Percentiles rank a stretch among this genome's conserved stretches.
Conservation (phyloP, 2,113 vertebrate species). For the Pseudorhombus dupliciocellatus region DNA sequence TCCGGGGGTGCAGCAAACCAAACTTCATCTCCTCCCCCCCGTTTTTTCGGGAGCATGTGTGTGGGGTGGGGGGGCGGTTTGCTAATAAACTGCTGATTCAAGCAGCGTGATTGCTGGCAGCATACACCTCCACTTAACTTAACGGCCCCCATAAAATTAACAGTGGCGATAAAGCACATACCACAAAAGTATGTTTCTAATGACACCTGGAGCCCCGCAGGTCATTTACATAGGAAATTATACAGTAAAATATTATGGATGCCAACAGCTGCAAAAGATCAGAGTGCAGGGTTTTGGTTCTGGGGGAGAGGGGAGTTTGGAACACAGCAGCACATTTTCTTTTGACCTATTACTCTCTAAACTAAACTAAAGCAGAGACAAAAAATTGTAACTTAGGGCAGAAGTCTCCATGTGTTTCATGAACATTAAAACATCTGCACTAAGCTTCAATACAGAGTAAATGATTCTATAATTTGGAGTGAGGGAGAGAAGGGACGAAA, state of each 20-base stretch:
- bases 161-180: slow-evolving; percentile 78
- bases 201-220: slow-evolving; percentile 77
- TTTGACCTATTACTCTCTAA: too few species aligned
- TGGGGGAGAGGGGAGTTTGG: too few species aligned
- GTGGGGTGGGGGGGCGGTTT: background rate
- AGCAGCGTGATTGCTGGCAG: slow-evolving; percentile 73
- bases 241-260: slow-evolving; percentile 78
- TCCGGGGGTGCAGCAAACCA: slow-evolving; percentile 12
- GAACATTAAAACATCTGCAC: slow-evolving; percentile 63
- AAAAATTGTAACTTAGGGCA: slow-evolving; percentile 59
- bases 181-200: slow-evolving; percentile 80
- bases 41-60: background rate
- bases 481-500: slow-evolving; percentile 3
- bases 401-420: slow-evolving; percentile 64
- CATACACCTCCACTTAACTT: slow-evolving; percentile 74
- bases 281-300: background rate
- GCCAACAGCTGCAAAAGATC: slow-evolving; percentile 38
- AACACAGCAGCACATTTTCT: background rate
- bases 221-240: slow-evolving; percentile 76
- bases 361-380: background rate
- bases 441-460: slow-evolving; percentile 53
- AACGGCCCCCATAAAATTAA: slow-evolving; percentile 81
- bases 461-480: slow-evolving; percentile 64
- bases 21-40: slow-evolving; percentile 15
- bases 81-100: slow-evolving; percentile 72